phyloP scores from a whole-genome alignment of 2,113 vertebrate genomes.

The Oceanodroma tethys region DNA sequence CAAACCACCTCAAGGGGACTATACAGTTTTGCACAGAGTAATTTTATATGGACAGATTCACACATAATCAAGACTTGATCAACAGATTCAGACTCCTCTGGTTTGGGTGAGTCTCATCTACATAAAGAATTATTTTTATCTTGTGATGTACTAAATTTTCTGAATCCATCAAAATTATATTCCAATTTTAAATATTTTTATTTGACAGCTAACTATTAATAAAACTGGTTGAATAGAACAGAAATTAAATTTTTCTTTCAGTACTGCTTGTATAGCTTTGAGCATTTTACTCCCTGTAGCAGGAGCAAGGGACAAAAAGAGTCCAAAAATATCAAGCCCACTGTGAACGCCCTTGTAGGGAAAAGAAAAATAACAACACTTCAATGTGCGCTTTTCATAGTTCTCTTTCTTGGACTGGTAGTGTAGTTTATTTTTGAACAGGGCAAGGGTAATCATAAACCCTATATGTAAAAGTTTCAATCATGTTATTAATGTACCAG shows the following conservation, averaged over 20 bases:
- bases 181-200: background rate
- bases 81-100: background rate
- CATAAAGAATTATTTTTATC: background rate
- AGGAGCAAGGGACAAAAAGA: background rate
- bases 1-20: background rate
- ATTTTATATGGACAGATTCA: background rate
- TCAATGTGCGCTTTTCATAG: background rate
- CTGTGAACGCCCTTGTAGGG: background rate
- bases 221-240: background rate
- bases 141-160: background rate
- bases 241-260: background rate
- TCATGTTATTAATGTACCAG: background rate
- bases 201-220: background rate
- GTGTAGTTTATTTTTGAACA: background rate
- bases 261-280: background rate
- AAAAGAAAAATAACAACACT: background rate
- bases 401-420: background rate
- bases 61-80: background rate
- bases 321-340: background rate
- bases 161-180: background rate
- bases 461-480: background rate
- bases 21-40: background rate
- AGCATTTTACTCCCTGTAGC: background rate
- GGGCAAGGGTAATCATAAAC: background rate
- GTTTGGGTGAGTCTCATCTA: background rate